phyloP scores from a whole-genome alignment of 1,140 invertebrate species.

The Centruroides sculpturatus region DNA sequence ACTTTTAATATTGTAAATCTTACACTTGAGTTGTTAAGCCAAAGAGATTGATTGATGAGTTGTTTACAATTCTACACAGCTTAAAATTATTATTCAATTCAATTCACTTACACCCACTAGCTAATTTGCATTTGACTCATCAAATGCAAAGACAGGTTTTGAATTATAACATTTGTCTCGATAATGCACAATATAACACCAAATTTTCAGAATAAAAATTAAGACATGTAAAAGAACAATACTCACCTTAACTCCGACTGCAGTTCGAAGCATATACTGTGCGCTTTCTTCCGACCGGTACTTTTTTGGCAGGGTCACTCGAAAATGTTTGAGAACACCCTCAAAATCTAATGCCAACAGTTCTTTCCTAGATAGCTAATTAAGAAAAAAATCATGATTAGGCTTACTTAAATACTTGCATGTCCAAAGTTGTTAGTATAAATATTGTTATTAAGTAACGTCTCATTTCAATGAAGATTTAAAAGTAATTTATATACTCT shows the following conservation, averaged over 20 bases:
- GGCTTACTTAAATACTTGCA: background rate
- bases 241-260: constrained; percentile 69
- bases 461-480: background rate
- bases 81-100: too few relatives aligned
- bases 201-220: too few relatives aligned
- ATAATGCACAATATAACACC: too few relatives aligned
- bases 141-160: too few relatives aligned
- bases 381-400: background rate
- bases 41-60: too few relatives aligned
- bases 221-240: too few relatives aligned
- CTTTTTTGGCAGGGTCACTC: constrained; percentile 89
- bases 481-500: background rate
- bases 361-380: constrained; percentile 69
- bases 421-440: background rate
- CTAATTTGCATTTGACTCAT: too few relatives aligned
- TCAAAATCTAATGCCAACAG: constrained; percentile 93
- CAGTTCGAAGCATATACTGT: constrained; percentile 71
- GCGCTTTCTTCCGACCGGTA: constrained; percentile 82
- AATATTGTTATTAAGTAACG: background rate
- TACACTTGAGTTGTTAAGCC: too few relatives aligned
- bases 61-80: too few relatives aligned
- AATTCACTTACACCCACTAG: too few relatives aligned
- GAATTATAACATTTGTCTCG: too few relatives aligned
- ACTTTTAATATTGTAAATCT: too few relatives aligned
- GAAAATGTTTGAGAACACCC: constrained; percentile 76